These are phyloP conservation scores for Phragmatobia fuliginosa DNA, from an alignment of 2,888 invertebrate species.

Conservation along the genomic window DNA sequence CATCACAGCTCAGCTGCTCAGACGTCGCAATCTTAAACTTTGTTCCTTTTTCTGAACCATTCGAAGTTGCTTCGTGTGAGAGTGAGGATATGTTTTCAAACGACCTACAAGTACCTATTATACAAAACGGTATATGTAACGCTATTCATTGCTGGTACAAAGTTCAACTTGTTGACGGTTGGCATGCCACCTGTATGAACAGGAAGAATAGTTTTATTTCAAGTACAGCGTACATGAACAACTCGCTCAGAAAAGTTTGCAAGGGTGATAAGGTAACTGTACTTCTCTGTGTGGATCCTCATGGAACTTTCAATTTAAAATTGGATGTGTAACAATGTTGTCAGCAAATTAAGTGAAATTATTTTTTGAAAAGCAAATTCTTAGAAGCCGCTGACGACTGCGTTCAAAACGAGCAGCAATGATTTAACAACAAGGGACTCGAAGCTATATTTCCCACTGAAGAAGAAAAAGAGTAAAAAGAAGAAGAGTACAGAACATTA, in stretches of 20 bases:
- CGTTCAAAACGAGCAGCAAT: no score
- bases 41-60: constrained; percentile 23
- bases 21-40: constrained; percentile 25
- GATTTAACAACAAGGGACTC: no score
- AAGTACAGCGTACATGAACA: constrained; percentile 31
- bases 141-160: no score
- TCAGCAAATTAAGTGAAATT: constrained; percentile 28
- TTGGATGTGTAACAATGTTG: constrained; percentile 26
- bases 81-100: constrained; percentile 15
- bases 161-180: constrained; percentile 33
- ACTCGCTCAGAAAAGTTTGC: constrained; percentile 17
- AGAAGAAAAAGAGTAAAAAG: no score
- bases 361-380: no score
- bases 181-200: constrained; percentile 30
- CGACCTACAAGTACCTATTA: constrained; percentile 15
- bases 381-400: no score
- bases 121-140: constrained; percentile 30
- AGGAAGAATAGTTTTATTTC: constrained; percentile 38
- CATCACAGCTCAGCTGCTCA: constrained; percentile 25
- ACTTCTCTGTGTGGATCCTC: constrained; percentile 23
- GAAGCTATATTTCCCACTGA: no score
- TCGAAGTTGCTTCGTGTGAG: constrained; percentile 19
- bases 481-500: no score
- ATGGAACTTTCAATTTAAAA: constrained; percentile 31
- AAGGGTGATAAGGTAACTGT: constrained; percentile 27